Evolutionary conservation across 2,113 vertebrate genomes (phyloP).

Genomic region (Phaethon lepturus): DNA sequence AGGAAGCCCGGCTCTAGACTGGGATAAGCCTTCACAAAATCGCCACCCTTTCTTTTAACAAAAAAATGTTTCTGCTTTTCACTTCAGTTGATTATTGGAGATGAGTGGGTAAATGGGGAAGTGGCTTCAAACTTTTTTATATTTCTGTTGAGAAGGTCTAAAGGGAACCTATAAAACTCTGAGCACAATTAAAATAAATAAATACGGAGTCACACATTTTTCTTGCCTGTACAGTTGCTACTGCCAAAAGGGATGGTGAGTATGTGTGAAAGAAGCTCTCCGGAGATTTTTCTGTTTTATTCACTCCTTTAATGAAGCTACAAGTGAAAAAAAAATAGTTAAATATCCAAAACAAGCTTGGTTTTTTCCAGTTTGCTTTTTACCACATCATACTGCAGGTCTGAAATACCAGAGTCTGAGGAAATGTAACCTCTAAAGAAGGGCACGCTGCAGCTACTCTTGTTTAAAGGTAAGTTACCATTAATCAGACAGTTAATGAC

Average conservation of each 20-base stretch:
- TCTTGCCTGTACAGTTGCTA: background rate
- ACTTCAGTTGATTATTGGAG: constrained; percentile 3
- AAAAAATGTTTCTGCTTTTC: constrained; percentile 35
- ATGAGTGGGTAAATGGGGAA: background rate
- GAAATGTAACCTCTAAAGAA: background rate
- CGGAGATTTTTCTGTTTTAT: background rate
- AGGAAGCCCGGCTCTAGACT: background rate
- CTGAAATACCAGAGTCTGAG: background rate
- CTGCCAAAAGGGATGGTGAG: background rate
- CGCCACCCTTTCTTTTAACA: background rate
- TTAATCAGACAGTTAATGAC: background rate
- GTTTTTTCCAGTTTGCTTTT: background rate
- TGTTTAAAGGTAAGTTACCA: background rate
- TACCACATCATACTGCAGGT: background rate
- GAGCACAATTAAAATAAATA: constrained; percentile 66
- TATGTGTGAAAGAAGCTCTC: background rate
- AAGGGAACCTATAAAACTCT: constrained; percentile 68
- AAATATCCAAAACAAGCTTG: background rate
- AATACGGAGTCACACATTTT: background rate
- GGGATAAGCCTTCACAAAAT: constrained; percentile 1
- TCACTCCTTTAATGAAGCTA: background rate
- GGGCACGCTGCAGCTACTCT: accelerated
- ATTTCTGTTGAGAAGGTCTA: constrained; percentile 65
- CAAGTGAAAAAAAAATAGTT: background rate
- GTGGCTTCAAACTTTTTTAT: constrained; percentile 40